phyloP scores from a whole-genome alignment of 2,797 vertebrate species.

The Coccyzus lansbergi region DNA sequence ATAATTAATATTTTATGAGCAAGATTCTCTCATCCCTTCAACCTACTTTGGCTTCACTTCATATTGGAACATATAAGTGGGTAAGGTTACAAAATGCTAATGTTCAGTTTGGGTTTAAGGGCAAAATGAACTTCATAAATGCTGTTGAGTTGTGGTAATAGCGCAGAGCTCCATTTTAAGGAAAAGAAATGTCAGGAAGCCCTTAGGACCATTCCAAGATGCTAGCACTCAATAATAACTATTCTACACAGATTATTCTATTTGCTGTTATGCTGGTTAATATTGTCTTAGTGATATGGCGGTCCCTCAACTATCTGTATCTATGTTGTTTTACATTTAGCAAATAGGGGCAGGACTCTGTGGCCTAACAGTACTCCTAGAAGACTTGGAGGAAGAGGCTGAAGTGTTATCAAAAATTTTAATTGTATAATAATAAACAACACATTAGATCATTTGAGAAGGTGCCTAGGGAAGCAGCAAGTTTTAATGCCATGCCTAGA shows the following conservation, averaged over 20 bases:
- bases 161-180: neutral
- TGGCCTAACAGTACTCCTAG: neutral
- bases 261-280: neutral
- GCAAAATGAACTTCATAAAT: conserved; percentile 23
- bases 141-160: neutral
- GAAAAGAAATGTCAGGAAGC: neutral
- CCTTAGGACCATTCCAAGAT: neutral
- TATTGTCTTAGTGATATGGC: neutral
- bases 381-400: neutral
- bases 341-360: neutral
- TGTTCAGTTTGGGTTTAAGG: conserved; percentile 29
- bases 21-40: conserved; percentile 26
- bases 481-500: neutral
- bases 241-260: neutral
- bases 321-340: neutral
- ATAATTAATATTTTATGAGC: conserved; percentile 56
- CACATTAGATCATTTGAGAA: neutral
- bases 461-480: neutral
- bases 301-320: neutral
- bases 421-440: neutral
- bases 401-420: neutral
- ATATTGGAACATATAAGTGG: neutral
- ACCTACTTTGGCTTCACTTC: conserved; percentile 32
- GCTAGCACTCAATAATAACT: neutral
- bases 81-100: conserved; percentile 40